Conservation (phyloP, 2,113 vertebrate species). For the Erythrocercus mccallii region DNA sequence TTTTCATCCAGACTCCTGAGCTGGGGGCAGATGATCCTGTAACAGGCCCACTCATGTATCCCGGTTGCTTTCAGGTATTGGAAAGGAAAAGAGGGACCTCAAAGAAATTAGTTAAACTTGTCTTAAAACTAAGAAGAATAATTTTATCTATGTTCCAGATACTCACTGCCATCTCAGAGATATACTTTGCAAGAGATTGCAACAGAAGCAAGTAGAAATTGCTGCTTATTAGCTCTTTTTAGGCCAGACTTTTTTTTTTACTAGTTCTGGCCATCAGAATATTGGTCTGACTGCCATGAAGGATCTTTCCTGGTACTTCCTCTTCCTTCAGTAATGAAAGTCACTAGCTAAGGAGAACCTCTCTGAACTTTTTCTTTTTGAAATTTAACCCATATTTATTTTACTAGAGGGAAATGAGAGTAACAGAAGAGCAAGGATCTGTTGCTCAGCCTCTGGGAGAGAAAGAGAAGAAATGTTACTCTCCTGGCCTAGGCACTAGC, state of each 20-base stretch:
- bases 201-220: not conserved
- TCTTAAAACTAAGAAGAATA: not conserved
- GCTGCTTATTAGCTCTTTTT: not conserved
- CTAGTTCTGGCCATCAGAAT: not conserved
- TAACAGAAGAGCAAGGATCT: not conserved
- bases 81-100: not conserved
- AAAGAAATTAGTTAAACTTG: not conserved
- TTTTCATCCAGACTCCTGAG: not conserved
- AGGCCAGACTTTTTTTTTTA: not conserved
- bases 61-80: not conserved
- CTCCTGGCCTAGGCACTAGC: accelerated
- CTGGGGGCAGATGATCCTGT: not conserved
- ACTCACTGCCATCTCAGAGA: not conserved
- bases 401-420: not conserved
- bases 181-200: not conserved
- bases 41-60: not conserved
- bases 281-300: not conserved
- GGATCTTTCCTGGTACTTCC: not conserved
- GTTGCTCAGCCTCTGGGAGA: not conserved
- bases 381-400: not conserved
- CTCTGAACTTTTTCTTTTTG: not conserved
- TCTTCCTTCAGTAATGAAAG: not conserved
- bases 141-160: not conserved
- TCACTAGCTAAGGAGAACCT: not conserved
- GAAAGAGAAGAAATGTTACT: accelerated